These are phyloP conservation scores for Coracopsis vasa DNA, from an alignment of 2,113 vertebrate genomes.

Conservation along the genomic window DNA sequence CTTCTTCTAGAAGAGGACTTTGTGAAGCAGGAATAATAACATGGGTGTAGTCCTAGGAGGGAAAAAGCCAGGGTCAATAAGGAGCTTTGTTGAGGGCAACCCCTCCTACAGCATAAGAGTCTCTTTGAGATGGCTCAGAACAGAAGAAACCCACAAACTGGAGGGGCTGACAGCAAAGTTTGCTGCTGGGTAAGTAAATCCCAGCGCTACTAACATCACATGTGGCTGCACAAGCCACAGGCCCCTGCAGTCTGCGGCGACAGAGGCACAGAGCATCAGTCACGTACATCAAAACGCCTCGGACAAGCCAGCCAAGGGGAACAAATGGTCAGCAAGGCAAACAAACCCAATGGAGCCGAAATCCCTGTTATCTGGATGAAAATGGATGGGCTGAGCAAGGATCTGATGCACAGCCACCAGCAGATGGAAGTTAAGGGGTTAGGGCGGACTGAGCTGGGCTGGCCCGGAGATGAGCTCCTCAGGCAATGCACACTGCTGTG, in stretches of 20 bases:
- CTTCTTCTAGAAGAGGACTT: neutral
- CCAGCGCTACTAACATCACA: neutral
- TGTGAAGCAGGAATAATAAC: neutral
- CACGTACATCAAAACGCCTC: neutral
- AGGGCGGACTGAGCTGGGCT: neutral
- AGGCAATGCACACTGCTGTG: accelerated
- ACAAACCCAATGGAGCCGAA: neutral
- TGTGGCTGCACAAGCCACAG: neutral
- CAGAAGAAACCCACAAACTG: neutral
- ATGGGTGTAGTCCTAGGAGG: neutral
- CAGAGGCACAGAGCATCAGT: neutral
- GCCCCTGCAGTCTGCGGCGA: neutral
- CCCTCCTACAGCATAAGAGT: neutral
- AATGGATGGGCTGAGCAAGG: neutral
- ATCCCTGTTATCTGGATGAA: neutral
- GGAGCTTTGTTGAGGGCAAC: neutral
- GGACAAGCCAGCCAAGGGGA: neutral
- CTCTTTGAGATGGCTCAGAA: neutral
- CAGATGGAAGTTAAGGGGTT: neutral
- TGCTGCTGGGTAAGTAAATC: neutral
- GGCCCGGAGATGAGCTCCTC: neutral
- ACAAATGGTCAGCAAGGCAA: neutral
- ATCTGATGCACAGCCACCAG: neutral
- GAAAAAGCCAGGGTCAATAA: neutral
- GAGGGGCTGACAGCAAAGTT: neutral